Evolutionary conservation across 1,140 invertebrate species (phyloP).

Genomic region (Meloidogyne floridensis): DNA sequence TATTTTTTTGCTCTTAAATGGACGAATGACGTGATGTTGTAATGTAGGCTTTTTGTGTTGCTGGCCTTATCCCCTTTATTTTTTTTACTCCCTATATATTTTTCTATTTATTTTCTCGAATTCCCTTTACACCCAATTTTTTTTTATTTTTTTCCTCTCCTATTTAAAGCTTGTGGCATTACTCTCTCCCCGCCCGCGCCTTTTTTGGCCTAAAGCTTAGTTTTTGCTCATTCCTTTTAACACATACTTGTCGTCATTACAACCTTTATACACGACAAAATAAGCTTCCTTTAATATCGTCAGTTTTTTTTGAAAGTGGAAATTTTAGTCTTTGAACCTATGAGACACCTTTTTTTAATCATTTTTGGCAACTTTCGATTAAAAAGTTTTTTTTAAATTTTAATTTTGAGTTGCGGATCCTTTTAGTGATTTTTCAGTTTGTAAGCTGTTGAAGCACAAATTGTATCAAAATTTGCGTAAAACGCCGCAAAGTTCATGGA

Average conservation of each 20-base stretch:
- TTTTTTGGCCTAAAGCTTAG: neutral
- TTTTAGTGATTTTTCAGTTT: too few relatives aligned
- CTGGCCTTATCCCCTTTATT: neutral
- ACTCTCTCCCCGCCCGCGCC: neutral
- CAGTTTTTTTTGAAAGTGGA: too few relatives aligned
- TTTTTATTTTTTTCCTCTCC: neutral
- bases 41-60: neutral
- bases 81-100: too few relatives aligned
- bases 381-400: too few relatives aligned
- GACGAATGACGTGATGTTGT: neutral
- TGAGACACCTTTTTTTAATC: too few relatives aligned
- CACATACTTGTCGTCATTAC: neutral
- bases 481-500: too few relatives aligned
- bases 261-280: neutral
- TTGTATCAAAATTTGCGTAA: too few relatives aligned
- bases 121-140: neutral
- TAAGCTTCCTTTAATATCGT: too few relatives aligned
- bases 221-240: neutral
- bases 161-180: neutral
- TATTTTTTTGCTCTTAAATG: neutral
- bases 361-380: too few relatives aligned
- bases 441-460: too few relatives aligned
- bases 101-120: conserved; percentile 7
- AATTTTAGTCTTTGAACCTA: too few relatives aligned
- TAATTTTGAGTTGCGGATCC: too few relatives aligned